These are phyloP conservation scores for Myrmophylax atrothorax DNA, from an alignment of 2,113 vertebrate genomes.

Conservation along the genomic window DNA sequence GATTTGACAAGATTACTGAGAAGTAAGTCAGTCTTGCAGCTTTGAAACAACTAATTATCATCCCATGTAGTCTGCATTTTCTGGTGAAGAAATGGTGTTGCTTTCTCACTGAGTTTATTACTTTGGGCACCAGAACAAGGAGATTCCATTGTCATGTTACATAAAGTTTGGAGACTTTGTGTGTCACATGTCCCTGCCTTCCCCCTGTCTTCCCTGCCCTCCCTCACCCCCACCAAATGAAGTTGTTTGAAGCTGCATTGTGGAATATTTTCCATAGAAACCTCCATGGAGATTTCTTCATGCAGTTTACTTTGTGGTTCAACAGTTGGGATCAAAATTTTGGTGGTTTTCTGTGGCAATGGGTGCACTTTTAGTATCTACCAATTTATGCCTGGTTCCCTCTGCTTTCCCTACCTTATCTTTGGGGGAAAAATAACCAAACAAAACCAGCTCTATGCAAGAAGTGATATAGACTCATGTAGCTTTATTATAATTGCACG, in stretches of 20 bases:
- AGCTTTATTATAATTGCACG: not conserved
- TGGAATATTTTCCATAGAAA: conserved; percentile 9
- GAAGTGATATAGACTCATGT: not conserved
- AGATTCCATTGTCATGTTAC: not conserved
- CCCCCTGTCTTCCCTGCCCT: not conserved
- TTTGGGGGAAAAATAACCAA: not conserved
- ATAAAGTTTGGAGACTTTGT: not conserved
- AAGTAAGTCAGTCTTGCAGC: not conserved
- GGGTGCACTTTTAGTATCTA: not conserved
- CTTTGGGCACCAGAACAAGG: not conserved
- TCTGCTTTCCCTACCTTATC: not conserved
- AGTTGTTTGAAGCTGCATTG: not conserved
- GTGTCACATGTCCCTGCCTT: not conserved
- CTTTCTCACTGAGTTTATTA: not conserved
- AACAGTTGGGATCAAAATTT: not conserved
- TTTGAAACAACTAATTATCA: not conserved
- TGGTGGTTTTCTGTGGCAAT: not conserved
- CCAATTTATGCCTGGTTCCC: not conserved
- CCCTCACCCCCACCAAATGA: not conserved
- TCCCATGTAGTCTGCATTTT: not conserved
- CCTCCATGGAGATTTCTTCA: not conserved
- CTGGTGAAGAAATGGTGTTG: not conserved
- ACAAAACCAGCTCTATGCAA: not conserved
- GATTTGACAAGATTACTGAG: not conserved
- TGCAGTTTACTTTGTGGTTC: not conserved